Conservation (phyloP, 2,797 vertebrate species). For the Onychomys torridus region DNA sequence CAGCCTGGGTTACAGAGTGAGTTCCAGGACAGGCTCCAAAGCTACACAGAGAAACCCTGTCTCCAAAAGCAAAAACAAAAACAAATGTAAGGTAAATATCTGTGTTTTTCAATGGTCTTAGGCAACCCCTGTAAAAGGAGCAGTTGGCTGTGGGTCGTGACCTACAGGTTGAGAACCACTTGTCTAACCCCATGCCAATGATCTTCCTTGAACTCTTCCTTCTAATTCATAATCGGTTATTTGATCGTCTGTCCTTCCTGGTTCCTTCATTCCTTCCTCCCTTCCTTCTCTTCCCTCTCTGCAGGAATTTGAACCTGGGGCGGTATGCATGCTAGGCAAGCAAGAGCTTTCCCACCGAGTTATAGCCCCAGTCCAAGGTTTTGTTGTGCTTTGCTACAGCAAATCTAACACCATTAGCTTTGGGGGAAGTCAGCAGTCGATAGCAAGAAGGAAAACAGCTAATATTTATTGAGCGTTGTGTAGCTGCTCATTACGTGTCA, state of each 20-base stretch:
- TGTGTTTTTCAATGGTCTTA: background rate
- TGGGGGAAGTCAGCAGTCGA: background rate
- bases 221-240: background rate
- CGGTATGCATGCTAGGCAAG: background rate
- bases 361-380: background rate
- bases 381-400: background rate
- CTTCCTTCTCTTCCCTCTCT: background rate
- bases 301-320: background rate
- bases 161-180: background rate
- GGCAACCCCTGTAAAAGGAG: background rate
- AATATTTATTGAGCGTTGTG: background rate
- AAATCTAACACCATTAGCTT: conserved; percentile 36
- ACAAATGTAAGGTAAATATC: background rate
- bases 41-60: too few relatives aligned
- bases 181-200: background rate
- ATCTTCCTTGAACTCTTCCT: background rate
- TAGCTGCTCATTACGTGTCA: background rate
- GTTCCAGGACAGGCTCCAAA: too few relatives aligned
- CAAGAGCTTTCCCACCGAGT: background rate
- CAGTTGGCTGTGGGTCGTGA: too few relatives aligned
- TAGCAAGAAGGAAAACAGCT: background rate
- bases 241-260: background rate
- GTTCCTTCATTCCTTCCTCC: background rate
- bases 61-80: too few relatives aligned
- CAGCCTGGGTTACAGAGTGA: too few relatives aligned